Evolutionary conservation across 2,797 vertebrate species (phyloP).

Genomic region (Parauchenoglanis ngamensis): DNA sequence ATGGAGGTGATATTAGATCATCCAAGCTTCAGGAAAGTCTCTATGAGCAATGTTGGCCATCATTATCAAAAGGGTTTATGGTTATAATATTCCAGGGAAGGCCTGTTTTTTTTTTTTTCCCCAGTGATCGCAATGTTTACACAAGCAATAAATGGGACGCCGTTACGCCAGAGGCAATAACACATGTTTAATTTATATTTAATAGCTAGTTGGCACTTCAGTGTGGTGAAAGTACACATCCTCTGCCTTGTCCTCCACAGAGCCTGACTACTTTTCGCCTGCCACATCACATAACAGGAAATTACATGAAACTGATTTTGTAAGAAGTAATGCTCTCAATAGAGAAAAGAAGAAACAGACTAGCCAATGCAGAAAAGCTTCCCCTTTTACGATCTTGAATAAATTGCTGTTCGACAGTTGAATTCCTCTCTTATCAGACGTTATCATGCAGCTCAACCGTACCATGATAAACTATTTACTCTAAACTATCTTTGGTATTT

Average conservation of each 20-base stretch:
- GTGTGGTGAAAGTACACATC: neutral
- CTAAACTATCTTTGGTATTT: neutral
- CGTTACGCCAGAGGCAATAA: slow-evolving; percentile 5
- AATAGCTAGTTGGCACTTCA: neutral
- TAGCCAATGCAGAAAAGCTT: neutral
- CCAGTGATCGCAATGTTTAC: neutral
- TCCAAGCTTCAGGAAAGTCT: neutral
- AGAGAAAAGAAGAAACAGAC: slow-evolving; percentile 27
- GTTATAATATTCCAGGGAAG: neutral
- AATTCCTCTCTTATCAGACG: slow-evolving; percentile 18
- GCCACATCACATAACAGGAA: slow-evolving; percentile 72
- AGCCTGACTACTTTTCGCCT: slow-evolving; percentile 32
- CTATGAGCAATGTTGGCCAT: neutral
- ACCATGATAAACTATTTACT: neutral
- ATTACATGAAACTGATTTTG: slow-evolving; percentile 61
- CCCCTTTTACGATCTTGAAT: slow-evolving; percentile 17
- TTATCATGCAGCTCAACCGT: neutral
- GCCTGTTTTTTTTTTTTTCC: neutral
- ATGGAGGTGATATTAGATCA: neutral
- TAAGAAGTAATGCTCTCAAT: slow-evolving; percentile 24
- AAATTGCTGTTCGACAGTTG: neutral
- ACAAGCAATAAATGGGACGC: slow-evolving; percentile 4
- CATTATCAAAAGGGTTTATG: neutral
- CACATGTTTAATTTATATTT: neutral
- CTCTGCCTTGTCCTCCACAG: slow-evolving; percentile 8